These are phyloP conservation scores for Ranitomeya variabilis DNA, from an alignment of 2,113 vertebrate species.

Conservation along the genomic window DNA sequence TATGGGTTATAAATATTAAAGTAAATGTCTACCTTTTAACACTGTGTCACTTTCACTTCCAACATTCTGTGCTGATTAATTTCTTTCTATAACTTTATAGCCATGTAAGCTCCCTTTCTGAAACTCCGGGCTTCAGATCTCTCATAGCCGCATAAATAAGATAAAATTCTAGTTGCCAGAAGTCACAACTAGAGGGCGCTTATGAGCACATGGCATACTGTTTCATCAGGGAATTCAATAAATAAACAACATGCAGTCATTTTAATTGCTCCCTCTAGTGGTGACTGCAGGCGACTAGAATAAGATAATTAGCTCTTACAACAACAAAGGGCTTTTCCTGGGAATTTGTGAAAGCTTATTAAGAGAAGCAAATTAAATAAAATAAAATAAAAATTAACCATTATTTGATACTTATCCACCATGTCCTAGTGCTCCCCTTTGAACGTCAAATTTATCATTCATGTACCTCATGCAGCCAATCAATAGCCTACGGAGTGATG, in stretches of 20 bases:
- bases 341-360: no score
- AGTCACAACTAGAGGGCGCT: background rate
- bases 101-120: background rate
- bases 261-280: no score
- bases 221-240: background rate
- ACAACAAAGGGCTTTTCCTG: no score
- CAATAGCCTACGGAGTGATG: no score
- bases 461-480: no score
- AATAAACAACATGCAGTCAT: background rate
- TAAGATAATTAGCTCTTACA: no score
- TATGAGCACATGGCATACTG: background rate
- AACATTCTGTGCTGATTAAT: background rate
- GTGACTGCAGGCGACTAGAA: no score
- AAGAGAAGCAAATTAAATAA: no score
- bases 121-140: background rate
- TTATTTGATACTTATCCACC: no score
- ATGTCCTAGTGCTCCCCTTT: no score
- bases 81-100: background rate
- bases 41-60: background rate
- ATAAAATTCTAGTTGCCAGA: background rate
- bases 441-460: no score
- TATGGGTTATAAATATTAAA: slow-evolving; percentile 8
- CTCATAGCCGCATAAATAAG: background rate
- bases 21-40: background rate
- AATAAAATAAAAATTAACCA: no score